Conservation (phyloP, 2,888 invertebrate species). For the Calephelis perditalis region DNA sequence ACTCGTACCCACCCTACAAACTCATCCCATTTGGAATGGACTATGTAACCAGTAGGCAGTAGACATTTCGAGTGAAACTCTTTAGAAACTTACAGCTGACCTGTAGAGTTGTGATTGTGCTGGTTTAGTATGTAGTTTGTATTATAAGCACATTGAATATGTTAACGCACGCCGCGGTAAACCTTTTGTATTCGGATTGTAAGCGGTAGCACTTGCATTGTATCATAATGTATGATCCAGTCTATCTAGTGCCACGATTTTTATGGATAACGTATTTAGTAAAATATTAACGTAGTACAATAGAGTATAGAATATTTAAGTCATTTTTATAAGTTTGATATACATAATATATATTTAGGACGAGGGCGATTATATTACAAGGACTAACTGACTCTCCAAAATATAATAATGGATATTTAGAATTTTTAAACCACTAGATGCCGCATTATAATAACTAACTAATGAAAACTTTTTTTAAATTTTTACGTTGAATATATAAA, state of each 20-base stretch:
- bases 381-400: too few relatives aligned
- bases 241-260: constrained; percentile 41
- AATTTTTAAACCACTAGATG: too few relatives aligned
- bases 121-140: constrained; percentile 3
- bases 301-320: constrained; percentile 47
- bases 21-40: too few relatives aligned
- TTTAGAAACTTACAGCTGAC: too few relatives aligned
- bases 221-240: constrained; percentile 2
- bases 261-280: constrained; percentile 32
- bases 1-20: too few relatives aligned
- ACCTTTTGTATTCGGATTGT: constrained; percentile 18
- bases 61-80: not conserved
- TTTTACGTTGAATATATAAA: too few relatives aligned
- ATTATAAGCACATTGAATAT: constrained; percentile 2
- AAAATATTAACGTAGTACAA: constrained; percentile 41
- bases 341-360: constrained; percentile 39
- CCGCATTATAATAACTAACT: too few relatives aligned
- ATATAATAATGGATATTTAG: too few relatives aligned
- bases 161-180: constrained; percentile 5
- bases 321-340: constrained; percentile 63
- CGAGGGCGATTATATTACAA: too few relatives aligned
- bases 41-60: not conserved
- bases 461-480: too few relatives aligned
- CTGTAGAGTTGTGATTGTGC: not conserved
- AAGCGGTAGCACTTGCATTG: constrained; percentile 36